Evolutionary conservation across 2,888 invertebrate species (phyloP).

Genomic region (Lottia gigantea): DNA sequence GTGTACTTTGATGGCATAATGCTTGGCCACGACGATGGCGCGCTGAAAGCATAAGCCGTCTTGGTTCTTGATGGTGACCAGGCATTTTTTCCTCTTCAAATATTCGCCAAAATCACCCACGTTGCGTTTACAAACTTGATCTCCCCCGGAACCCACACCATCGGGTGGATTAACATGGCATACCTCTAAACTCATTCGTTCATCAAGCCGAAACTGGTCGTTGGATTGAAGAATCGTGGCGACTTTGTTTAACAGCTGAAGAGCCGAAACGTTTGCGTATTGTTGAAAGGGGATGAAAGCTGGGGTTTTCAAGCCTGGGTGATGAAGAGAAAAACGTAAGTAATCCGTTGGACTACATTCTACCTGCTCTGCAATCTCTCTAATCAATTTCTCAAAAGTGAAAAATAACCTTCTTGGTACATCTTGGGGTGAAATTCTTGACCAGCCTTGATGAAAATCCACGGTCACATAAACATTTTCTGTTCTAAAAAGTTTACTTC

Average conservation of each 20-base stretch:
- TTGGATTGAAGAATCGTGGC: neutral
- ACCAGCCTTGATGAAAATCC: neutral
- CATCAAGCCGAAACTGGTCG: neutral
- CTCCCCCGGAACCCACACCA: neutral
- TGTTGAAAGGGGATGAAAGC: neutral
- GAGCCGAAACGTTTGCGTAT: neutral
- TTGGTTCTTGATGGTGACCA: neutral
- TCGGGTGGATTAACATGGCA: neutral
- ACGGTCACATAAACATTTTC: neutral
- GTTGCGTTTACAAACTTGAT: neutral
- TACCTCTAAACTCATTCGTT: neutral
- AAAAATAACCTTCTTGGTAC: neutral
- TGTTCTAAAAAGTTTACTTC: neutral
- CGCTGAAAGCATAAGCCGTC: neutral
- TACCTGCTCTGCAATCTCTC: neutral
- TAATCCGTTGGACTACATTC: neutral
- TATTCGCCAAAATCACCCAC: neutral
- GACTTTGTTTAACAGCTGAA: neutral
- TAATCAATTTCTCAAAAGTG: neutral
- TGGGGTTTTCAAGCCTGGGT: neutral
- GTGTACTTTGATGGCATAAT: neutral
- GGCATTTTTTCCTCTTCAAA: neutral
- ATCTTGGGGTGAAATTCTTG: neutral
- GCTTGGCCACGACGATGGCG: neutral
- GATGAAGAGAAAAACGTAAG: neutral